phyloP scores from a whole-genome alignment of 2,888 invertebrate genomes.

The Volucella zonaria region DNA sequence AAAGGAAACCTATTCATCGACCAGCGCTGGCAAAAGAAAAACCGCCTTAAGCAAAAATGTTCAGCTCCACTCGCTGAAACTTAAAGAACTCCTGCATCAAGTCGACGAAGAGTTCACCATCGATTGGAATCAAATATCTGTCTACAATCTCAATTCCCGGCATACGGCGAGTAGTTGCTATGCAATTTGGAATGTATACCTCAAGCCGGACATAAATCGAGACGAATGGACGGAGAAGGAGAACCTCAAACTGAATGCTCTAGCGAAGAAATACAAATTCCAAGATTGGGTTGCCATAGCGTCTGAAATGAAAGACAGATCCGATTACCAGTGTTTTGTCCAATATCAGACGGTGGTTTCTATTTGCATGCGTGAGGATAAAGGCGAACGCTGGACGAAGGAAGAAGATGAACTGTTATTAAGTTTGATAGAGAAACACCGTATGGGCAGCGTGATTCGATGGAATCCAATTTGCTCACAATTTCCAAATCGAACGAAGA shows the following conservation, averaged over 20 bases:
- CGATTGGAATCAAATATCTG: constrained; percentile 80
- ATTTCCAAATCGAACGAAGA: constrained; percentile 86
- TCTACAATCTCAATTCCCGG: constrained; percentile 82
- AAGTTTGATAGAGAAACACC: constrained; percentile 86
- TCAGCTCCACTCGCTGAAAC: constrained; percentile 56
- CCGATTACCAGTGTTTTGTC: constrained; percentile 88
- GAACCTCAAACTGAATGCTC: constrained; percentile 81
- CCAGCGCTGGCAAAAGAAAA: constrained; percentile 61
- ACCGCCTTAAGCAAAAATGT: constrained; percentile 49
- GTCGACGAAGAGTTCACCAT: constrained; percentile 77
- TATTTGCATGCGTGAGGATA: constrained; percentile 73
- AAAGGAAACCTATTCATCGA: constrained; percentile 24
- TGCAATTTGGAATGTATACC: constrained; percentile 88
- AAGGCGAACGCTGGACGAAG: constrained; percentile 85
- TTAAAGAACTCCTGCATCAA: constrained; percentile 73
- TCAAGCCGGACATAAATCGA: constrained; percentile 88
- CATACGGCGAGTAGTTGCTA: constrained; percentile 87
- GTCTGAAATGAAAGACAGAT: constrained; percentile 84
- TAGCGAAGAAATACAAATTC: constrained; percentile 82
- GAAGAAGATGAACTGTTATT: constrained; percentile 88
- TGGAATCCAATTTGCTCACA: constrained; percentile 88
- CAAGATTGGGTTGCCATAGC: constrained; percentile 89
- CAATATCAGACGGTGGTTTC: constrained; percentile 85
- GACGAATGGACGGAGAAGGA: constrained; percentile 84
- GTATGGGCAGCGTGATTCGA: constrained; percentile 87